phyloP scores from a whole-genome alignment of 2,888 invertebrate species.

The Pyrgus malvae region DNA sequence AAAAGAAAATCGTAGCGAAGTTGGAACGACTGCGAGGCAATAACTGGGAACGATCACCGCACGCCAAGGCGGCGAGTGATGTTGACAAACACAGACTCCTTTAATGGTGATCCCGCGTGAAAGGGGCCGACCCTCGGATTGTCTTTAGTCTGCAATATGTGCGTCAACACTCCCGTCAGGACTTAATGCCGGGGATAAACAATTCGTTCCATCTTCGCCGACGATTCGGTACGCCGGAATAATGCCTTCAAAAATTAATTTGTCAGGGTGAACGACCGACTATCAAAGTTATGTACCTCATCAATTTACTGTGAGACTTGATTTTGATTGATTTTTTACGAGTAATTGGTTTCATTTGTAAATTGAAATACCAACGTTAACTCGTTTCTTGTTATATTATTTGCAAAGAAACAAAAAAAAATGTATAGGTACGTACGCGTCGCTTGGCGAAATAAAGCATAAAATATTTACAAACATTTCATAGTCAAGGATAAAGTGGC shows the following conservation, averaged over 20 bases:
- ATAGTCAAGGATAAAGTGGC: too few species aligned
- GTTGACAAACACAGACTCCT: conserved; percentile 62
- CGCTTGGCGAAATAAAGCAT: too few species aligned
- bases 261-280: conserved; percentile 56
- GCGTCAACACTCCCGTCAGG: conserved; percentile 59
- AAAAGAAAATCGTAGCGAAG: conserved; percentile 27
- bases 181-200: conserved; percentile 69
- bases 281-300: conserved; percentile 35
- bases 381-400: too few species aligned
- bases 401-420: too few species aligned
- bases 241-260: conserved; percentile 64
- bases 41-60: conserved; percentile 17
- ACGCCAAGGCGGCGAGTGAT: conserved; percentile 40
- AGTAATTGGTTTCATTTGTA: too few species aligned
- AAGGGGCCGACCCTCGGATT: conserved; percentile 47
- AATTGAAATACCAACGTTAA: too few species aligned
- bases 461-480: too few species aligned
- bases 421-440: too few species aligned
- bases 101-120: conserved; percentile 62
- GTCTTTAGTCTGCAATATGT: conserved; percentile 58
- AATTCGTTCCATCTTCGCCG: conserved; percentile 69
- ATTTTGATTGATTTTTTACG: background rate
- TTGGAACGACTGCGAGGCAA: conserved; percentile 12
- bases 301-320: conserved; percentile 2
- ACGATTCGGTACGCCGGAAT: conserved; percentile 60